These are phyloP conservation scores for Pseudomyrmex cubaensis DNA, from an alignment of 1,140 invertebrate genomes.

Conservation along the genomic window DNA sequence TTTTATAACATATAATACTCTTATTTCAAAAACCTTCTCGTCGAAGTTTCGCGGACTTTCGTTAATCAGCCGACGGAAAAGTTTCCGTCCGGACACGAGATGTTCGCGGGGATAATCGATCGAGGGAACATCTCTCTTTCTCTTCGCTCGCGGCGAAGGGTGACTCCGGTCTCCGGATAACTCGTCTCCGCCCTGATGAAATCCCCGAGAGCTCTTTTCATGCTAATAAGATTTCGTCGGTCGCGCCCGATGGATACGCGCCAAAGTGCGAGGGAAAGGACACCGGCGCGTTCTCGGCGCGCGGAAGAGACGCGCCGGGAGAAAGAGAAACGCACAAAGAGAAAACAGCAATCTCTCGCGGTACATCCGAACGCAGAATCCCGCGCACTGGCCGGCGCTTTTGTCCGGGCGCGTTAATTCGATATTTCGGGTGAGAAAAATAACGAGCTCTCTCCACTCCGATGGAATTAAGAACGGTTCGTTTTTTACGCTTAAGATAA, in stretches of 20 bases:
- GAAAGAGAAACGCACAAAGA: constrained; percentile 33
- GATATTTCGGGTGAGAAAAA: constrained; percentile 59
- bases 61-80: constrained; percentile 22
- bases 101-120: constrained; percentile 50
- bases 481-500: not conserved
- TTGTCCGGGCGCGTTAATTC: constrained; percentile 52
- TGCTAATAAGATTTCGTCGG: constrained; percentile 69
- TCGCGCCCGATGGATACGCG: constrained; percentile 56
- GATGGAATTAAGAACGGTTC: not conserved
- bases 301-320: constrained; percentile 19
- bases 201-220: constrained; percentile 69
- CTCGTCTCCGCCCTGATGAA: constrained; percentile 53
- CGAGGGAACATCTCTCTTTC: constrained; percentile 31
- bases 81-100: constrained; percentile 18
- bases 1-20: not conserved
- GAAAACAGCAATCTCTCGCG: constrained; percentile 12
- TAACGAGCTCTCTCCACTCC: constrained; percentile 27
- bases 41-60: not conserved
- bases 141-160: not conserved
- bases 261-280: constrained; percentile 44
- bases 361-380: constrained; percentile 5
- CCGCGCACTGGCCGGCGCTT: constrained; percentile 17
- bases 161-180: constrained; percentile 9
- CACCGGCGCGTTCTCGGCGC: constrained; percentile 3
- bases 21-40: not conserved